phyloP scores from a whole-genome alignment of 2,113 vertebrate genomes.

The Leptosomus discolor region DNA sequence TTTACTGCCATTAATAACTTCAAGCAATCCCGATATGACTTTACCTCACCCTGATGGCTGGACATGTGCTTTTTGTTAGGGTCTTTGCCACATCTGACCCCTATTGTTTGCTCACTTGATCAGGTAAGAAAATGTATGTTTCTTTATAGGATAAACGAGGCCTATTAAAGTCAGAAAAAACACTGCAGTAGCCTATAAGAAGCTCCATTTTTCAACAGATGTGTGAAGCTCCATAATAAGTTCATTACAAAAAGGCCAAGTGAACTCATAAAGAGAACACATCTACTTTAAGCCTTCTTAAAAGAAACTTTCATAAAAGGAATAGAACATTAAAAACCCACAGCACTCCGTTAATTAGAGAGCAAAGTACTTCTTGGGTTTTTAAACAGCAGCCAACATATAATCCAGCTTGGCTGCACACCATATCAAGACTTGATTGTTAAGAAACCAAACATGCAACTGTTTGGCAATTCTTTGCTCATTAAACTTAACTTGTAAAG shows the following conservation, averaged over 20 bases:
- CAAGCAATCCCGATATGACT: slow-evolving; percentile 83
- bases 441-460: not conserved
- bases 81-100: slow-evolving; percentile 78
- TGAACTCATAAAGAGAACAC: slow-evolving; percentile 66
- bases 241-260: slow-evolving; percentile 74
- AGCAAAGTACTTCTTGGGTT: slow-evolving; percentile 47
- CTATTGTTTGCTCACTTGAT: slow-evolving; percentile 81
- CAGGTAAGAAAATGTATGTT: slow-evolving; percentile 79
- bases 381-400: slow-evolving; percentile 51
- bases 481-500: not conserved
- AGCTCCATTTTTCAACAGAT: slow-evolving; percentile 70
- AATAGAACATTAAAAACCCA: slow-evolving; percentile 48
- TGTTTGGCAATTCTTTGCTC: not conserved
- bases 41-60: slow-evolving; percentile 74
- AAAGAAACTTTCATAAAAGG: slow-evolving; percentile 65
- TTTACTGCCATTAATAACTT: slow-evolving; percentile 97
- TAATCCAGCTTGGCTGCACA: slow-evolving; percentile 18
- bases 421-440: not conserved
- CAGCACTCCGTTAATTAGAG: slow-evolving; percentile 50
- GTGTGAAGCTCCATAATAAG: slow-evolving; percentile 74
- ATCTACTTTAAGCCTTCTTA: slow-evolving; percentile 57
- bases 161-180: slow-evolving; percentile 75
- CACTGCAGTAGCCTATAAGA: slow-evolving; percentile 72
- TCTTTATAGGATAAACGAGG: slow-evolving; percentile 79
- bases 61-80: slow-evolving; percentile 94